Base-by-base conservation (phyloP, 2,797 vertebrate genomes). In the Momotus momota region DNA sequence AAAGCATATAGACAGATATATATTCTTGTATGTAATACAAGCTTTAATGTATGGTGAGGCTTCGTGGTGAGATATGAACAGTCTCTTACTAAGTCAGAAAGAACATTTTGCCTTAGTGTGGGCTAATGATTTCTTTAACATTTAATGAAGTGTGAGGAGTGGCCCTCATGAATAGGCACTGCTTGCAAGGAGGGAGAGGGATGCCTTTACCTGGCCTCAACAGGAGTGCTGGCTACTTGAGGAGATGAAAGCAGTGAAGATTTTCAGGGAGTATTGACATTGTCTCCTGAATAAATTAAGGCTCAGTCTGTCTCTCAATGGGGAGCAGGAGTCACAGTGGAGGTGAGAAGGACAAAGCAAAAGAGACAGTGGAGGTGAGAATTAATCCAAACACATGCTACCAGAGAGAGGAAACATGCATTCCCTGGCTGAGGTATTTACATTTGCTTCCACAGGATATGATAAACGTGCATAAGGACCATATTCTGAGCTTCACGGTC, bases 161-260 rank as follows among this genome's bases (percentile, higher is more conserved):
- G 46, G 33, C 19, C 38, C 18, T 79, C 27, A 10, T 19, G 65
- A 73, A 7, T 10, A 12, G 27, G 22, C 2, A 1, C 33, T 74
- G 57, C 66, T 65, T 61, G 29, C 40, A 45, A 35, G 40, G 45
- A 65, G 22, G 58, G 43, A 82, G 55, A 52, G 46, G 6, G 12
- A 14, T 79, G 48, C 43, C 27, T 75, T 43, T 11, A 43, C 40
- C 20, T 75, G 66, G 27, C 57, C 29, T 61, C 14, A 43, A 3
- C 8, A 52, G 29, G 26, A 1, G 0, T 60, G 43, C 9, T 0
- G 0, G 13, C 38, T 71, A 15, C 57, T 81, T 75, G 43, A 40
- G 38, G 35, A 72, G 15, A 12, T 58, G 19, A 80, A 89, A 84
- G n/a, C 7, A 41, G 25, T 75, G 38, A 72, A 73, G 51, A 55